Base-by-base conservation (phyloP, 2,888 invertebrate genomes). In the Eupsilia transversa region DNA sequence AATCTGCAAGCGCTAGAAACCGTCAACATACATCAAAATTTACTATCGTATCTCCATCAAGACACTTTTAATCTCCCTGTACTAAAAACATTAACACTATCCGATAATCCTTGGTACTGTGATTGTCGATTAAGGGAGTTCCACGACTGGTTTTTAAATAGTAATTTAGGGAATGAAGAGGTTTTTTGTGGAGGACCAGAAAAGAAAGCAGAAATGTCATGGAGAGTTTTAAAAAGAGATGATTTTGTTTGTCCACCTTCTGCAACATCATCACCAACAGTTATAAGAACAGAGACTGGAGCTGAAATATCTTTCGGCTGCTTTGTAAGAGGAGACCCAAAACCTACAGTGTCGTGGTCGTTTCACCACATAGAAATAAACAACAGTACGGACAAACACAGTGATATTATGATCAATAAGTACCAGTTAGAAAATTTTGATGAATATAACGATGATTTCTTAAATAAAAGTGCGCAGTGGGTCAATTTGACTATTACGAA, bases 81-180 rank as follows among this genome's bases (percentile, higher is more conserved):
- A 72, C 96, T 99, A 65, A 98, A 98, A 95, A 98, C 98, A 5
- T 95, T 99, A 27, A 97, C 97, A 20, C 93, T 99, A 71, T 98
- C 98, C 84, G 98, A 98, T 49, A 99, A 99, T 92, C 98, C 98
- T 12, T 99, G 99, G 99, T 97, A 97, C 85, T 99, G 99, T 92
- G 98, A 99, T 94, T 99, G 99, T 93, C 97, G 98, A 87, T 93
- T 99, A 82, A 97, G 98, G 69, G 97, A 97, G 64, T 98, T 99
- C 89, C 97, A 98, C 67, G 97, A 97, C 83, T 99, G 99, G 98
- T 97, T 98, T 91, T 96, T 98, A 35, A 97, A 97, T 73, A 97
- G 97, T 86, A 98, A 98, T 89, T 96, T 99, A 49, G 97, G 98
- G 77, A 98, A 98, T 72, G 97, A 97, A 82, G 97, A 98, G 59